phyloP scores from a whole-genome alignment of 30 jellyfish, hydroid and myxozoan genomes.

The Nemopilema nomurai region DNA sequence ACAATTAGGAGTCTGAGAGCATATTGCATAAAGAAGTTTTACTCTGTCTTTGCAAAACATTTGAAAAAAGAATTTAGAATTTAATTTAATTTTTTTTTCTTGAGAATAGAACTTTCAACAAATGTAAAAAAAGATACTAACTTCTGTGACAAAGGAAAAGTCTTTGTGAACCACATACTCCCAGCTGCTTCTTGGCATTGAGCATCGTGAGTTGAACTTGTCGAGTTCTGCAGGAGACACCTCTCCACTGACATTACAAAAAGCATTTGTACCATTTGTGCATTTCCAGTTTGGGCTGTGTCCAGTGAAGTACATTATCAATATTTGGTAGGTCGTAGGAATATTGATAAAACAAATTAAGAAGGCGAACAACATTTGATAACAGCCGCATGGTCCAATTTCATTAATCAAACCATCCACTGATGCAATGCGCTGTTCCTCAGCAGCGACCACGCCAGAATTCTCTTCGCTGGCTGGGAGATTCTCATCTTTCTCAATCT shows the following conservation, averaged over 20 bases:
- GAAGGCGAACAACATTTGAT: constrained; percentile 47
- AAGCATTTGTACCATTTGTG: constrained; percentile 20
- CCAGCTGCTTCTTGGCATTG: constrained; percentile 67
- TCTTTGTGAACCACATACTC: constrained; percentile 40
- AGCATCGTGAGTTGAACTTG: constrained; percentile 55
- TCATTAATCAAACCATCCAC: constrained; percentile 60
- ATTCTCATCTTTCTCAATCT: background rate
- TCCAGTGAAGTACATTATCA: constrained; percentile 85
- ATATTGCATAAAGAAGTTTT: too few relatives aligned
- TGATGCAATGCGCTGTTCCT: constrained; percentile 10
- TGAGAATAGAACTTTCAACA: background rate
- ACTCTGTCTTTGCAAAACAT: background rate
- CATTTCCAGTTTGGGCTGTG: constrained; percentile 87
- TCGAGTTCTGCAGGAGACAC: constrained; percentile 47
- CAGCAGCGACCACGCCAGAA: too few relatives aligned
- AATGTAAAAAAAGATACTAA: constrained; percentile 1
- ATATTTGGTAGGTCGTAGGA: constrained; percentile 59
- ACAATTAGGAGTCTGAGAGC: too few relatives aligned
- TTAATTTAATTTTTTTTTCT: background rate
- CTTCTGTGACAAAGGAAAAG: constrained; percentile 75
- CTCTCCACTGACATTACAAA: constrained; percentile 24
- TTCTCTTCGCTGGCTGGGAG: too few relatives aligned
- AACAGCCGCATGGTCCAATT: constrained; percentile 84
- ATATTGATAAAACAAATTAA: constrained; percentile 30
- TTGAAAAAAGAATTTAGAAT: too few relatives aligned